A percentile compares a stretch with the other conserved stretches of the same genome.
Evolutionary conservation across 2,888 invertebrate genomes (phyloP).

Genomic region (Drosophila suboccidentalis): DNA sequence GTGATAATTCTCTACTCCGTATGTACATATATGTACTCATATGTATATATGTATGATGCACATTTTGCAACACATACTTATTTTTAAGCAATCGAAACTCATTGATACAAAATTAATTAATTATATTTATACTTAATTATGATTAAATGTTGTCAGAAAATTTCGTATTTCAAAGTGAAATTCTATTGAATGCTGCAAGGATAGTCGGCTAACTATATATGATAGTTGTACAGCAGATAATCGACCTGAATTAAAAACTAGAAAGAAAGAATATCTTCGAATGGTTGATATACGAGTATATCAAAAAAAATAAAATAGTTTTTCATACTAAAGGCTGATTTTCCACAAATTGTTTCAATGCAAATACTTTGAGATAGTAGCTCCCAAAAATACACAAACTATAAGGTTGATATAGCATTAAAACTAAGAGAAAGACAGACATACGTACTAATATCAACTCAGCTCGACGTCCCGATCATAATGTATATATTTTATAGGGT

Average conservation of each 20-base stretch:
- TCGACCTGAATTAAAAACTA: not conserved
- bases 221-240: not conserved
- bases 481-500: no score
- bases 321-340: not conserved
- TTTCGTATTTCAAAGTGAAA: not conserved
- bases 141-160: not conserved
- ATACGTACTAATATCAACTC: no score
- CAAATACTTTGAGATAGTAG: no score
- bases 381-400: no score
- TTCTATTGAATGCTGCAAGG: not conserved
- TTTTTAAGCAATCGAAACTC: not conserved
- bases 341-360: no score
- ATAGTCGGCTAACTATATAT: not conserved
- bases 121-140: not conserved
- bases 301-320: not conserved
- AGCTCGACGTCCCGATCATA: no score
- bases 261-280: not conserved
- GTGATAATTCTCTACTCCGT: not conserved
- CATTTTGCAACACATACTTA: not conserved
- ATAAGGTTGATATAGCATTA: no score
- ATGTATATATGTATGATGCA: not conserved
- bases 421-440: no score
- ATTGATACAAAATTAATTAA: not conserved
- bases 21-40: not conserved
- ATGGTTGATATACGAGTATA: not conserved